A percentile compares a stretch with the other conserved stretches of the same genome.
These are phyloP conservation scores for Lordiphosa mommai DNA, from an alignment of 1,140 invertebrate genomes.

Conservation along the genomic window DNA sequence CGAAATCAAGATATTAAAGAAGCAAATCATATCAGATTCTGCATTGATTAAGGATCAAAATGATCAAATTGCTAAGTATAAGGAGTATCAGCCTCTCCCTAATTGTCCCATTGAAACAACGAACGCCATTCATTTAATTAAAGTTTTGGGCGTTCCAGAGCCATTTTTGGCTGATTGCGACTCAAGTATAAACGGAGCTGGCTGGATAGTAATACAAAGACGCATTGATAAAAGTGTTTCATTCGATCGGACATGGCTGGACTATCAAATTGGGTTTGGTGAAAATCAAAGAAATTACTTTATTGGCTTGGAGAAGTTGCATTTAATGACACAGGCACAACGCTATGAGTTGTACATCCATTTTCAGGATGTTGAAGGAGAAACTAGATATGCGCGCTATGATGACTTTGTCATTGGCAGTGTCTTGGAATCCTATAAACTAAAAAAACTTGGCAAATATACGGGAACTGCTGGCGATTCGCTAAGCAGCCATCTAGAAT, in stretches of 20 bases:
- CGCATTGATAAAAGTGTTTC: slow-evolving; percentile 82
- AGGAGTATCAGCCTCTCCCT: too few relatives aligned
- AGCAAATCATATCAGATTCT: not conserved
- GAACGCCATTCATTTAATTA: not conserved
- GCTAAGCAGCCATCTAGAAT: not conserved
- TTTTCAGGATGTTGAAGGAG: slow-evolving; percentile 82
- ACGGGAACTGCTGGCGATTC: slow-evolving; percentile 65
- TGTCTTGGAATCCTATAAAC: slow-evolving; percentile 83
- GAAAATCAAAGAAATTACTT: slow-evolving; percentile 83
- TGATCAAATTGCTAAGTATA: not conserved
- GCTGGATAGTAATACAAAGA: slow-evolving; percentile 83
- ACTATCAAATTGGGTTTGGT: too few relatives aligned
- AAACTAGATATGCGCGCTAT: slow-evolving; percentile 82
- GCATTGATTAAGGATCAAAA: not conserved
- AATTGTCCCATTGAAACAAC: not conserved
- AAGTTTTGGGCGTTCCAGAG: too few relatives aligned
- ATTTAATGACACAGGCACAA: slow-evolving; percentile 81
- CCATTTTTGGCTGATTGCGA: too few relatives aligned
- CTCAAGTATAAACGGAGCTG: slow-evolving; percentile 39
- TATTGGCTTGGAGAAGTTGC: slow-evolving; percentile 82
- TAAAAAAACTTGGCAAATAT: slow-evolving; percentile 85
- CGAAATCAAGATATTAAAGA: not conserved
- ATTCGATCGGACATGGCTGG: slow-evolving; percentile 82
- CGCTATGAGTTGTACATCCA: slow-evolving; percentile 83
- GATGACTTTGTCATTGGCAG: slow-evolving; percentile 83